Conservation (phyloP, 2,888 invertebrate species). For the Chloroclysta siterata region DNA sequence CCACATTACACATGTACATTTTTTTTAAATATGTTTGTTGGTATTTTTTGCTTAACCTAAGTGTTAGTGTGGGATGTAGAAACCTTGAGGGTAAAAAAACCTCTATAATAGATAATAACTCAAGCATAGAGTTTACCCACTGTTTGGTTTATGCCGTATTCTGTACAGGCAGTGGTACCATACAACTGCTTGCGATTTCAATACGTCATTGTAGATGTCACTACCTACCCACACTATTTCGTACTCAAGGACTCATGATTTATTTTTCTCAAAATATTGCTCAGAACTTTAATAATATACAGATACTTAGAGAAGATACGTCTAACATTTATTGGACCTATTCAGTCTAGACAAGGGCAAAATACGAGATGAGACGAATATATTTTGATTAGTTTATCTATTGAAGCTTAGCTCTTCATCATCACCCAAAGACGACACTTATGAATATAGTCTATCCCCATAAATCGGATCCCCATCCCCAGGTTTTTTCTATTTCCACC, state of each 20-base stretch:
- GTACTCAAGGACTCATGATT: not conserved
- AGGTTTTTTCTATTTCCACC: not conserved
- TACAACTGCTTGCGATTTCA: conserved; percentile 9
- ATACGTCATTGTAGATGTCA: conserved; percentile 10
- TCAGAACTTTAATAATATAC: not conserved
- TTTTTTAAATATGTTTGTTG: too few relatives aligned
- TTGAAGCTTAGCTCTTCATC: too few relatives aligned
- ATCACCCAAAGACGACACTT: too few relatives aligned
- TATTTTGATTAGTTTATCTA: not conserved
- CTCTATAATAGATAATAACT: too few relatives aligned
- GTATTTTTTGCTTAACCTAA: too few relatives aligned
- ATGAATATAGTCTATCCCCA: too few relatives aligned
- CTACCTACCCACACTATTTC: not conserved
- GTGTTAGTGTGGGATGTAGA: too few relatives aligned
- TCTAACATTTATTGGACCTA: not conserved
- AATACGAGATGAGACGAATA: not conserved
- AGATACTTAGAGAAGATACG: not conserved
- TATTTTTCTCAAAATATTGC: conserved; percentile 5
- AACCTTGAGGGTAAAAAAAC: too few relatives aligned
- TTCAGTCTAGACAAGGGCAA: conserved; percentile 12
- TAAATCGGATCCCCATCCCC: too few relatives aligned
- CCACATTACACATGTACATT: too few relatives aligned
- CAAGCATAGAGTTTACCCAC: too few relatives aligned
- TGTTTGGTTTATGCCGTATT: not conserved
- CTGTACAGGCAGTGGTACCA: not conserved